phyloP scores from a whole-genome alignment of 2,888 invertebrate genomes.

The Lumbricus terrestris region DNA sequence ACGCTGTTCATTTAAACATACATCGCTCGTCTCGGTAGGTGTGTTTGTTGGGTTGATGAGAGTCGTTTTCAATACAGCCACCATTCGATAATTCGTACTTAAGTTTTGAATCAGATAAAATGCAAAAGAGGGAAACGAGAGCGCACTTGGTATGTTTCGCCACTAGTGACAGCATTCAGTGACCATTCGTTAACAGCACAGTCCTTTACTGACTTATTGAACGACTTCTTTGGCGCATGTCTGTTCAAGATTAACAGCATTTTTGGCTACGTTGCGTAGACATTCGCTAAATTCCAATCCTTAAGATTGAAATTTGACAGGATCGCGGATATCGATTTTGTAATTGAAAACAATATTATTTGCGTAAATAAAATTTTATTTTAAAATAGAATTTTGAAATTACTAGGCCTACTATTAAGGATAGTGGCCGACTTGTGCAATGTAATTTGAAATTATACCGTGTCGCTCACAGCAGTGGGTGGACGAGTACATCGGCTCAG shows the following conservation, averaged over 20 bases:
- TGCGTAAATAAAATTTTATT: too few relatives aligned
- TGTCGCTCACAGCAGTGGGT: too few relatives aligned
- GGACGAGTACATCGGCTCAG: too few relatives aligned
- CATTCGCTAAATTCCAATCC: too few relatives aligned
- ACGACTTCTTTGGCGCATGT: neutral
- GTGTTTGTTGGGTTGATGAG: neutral
- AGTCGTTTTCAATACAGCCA: neutral
- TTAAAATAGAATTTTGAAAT: too few relatives aligned
- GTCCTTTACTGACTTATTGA: neutral
- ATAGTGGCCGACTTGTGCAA: too few relatives aligned
- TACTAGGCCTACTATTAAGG: too few relatives aligned
- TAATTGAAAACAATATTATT: too few relatives aligned
- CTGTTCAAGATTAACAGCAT: neutral
- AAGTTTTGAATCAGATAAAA: neutral
- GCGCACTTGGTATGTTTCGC: neutral
- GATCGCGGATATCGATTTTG: too few relatives aligned
- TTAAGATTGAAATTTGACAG: too few relatives aligned
- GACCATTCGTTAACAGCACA: neutral
- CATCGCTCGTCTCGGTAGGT: neutral
- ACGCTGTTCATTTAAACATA: conserved; percentile 3
- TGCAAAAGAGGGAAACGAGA: neutral
- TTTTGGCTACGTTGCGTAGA: neutral
- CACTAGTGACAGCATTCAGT: neutral
- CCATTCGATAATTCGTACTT: neutral
- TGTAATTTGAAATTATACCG: too few relatives aligned